Base-by-base conservation (phyloP, 23 tunicate genomes). In the Pegea sp. region DNA sequence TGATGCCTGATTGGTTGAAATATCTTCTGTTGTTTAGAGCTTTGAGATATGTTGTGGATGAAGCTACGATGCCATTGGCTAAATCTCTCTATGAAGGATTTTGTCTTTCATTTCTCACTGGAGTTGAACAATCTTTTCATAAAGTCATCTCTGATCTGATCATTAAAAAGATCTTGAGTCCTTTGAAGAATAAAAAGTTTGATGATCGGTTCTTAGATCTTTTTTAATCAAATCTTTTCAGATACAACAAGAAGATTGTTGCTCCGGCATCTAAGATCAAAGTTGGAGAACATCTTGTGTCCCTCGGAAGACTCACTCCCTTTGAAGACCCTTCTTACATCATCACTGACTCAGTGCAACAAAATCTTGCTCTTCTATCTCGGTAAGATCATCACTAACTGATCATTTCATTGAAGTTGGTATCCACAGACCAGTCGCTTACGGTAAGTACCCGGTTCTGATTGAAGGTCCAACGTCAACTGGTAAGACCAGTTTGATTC, bases 391-490 rank as follows among this genome's bases (percentile, higher is more conserved):
- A 38, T 19, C 56, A 52, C 26, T 52, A 52, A 19, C n/a, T n/a
- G n/a, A n/a, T n/a, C n/a, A n/a, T n/a, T n/a, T n/a, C n/a, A n/a
- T n/a, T n/a, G n/a, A n/a, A n/a, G n/a, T n/a, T 22, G 22, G 24
- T 62, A 22, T 0, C 56, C 57, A 22, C 57, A 75, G 93, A 57
- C 86, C 93, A 26, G 93, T 81, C 3, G 57, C 93, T 19, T 81
- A 81, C 49, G 93, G 87, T 5, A 69, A 69, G 42, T 88, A 69
- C 48, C 97, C 97, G 6, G 62, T 88, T 24, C 60, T 88, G 63
- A 77, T 88, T 16, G 84, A 88, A 70, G 97, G 97, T 2, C 90
- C 72, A 54, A 88, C 97, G 20, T 88, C 97, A 3, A 88, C 90
- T 3, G 97, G 97, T 5, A 88, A 88, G 61, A 88, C 97, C 18